Base-by-base conservation (phyloP, 1,140 invertebrate species). In the Drosophila leontia region DNA sequence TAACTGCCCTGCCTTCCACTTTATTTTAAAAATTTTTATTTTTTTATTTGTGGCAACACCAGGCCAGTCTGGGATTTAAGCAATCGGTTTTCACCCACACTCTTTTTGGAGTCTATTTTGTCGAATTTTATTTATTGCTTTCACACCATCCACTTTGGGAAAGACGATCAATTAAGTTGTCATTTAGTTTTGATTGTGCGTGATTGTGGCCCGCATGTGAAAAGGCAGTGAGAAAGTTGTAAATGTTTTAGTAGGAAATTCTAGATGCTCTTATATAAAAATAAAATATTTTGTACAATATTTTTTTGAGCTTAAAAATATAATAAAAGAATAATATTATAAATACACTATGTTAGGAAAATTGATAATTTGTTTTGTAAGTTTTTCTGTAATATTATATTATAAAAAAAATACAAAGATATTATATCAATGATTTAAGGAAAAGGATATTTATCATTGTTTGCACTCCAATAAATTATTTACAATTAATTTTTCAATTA, bases 121-220 rank as follows among this genome's bases (percentile, higher is more conserved):
- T 75, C 34, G 45, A 78, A 55, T 48, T 69, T 63, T 76, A 83
- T 83, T 84, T 83, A 83, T 83, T 58, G 72, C 65, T 84, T 83
- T 83, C 75, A 80, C 80, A 80, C 70, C 75, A 59, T 44, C 48
- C 55, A 56, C 44, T 56, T 37, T 44, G 69, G 59, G 42, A 17
- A 44, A 61, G 55, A 39, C 77, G 57, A 84, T 84, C 81, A 84
- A 84, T 84, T 84, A 84, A 84, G 76, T 80, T 84, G 81, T 84
- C 81, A 84, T 83, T 84, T 84, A 84, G 57, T 72, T 83, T 77
- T 84, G 77, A 80, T 83, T 78, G 70, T 75, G 45, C 50, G 64
- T 68, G 53, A 57, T 69, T 77, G 76, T 47, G 51, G 57, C 79
- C 78, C 78, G 78, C 78, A 80, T 80, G 42, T 55, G 50, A 55